Conservation (phyloP, 2,888 invertebrate genomes). For the Stenoptilia bipunctidactyla region DNA sequence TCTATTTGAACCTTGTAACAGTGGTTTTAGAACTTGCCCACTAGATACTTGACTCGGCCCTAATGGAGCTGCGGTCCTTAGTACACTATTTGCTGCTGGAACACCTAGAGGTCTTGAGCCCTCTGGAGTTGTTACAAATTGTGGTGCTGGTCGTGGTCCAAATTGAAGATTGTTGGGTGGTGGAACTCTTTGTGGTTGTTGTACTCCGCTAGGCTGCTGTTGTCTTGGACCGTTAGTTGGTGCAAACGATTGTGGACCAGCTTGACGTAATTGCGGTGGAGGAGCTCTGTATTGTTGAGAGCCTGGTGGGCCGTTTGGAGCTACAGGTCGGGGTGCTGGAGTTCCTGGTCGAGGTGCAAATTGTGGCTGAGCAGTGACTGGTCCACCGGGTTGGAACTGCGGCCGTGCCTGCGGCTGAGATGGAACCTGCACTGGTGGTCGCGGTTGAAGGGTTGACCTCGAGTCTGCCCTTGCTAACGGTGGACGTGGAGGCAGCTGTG, state of each 20-base stretch:
- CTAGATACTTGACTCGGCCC: constrained; percentile 22
- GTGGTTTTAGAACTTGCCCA: constrained; percentile 30
- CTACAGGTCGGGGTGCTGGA: constrained; percentile 35
- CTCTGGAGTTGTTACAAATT: constrained; percentile 46
- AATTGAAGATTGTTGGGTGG: constrained; percentile 61
- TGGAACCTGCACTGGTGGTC: constrained; percentile 24
- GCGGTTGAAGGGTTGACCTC: constrained; percentile 38
- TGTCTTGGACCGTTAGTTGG: constrained; percentile 44
- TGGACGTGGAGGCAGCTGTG: constrained; percentile 39
- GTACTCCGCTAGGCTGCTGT: constrained; percentile 32
- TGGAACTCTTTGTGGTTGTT: constrained; percentile 47
- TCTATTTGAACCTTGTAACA: constrained; percentile 46
- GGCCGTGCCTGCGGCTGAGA: constrained; percentile 36
- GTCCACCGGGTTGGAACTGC: constrained; percentile 58
- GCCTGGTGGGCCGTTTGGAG: constrained; percentile 33
- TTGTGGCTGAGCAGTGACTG: constrained; percentile 41
- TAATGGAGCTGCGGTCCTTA: constrained; percentile 31
- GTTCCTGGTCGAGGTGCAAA: constrained; percentile 42
- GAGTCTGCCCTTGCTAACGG: constrained; percentile 50
- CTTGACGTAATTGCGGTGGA: constrained; percentile 38
- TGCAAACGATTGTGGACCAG: constrained; percentile 46
- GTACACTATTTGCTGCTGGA: constrained; percentile 35
- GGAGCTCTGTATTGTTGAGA: constrained; percentile 36
- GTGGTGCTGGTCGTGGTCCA: constrained; percentile 57
- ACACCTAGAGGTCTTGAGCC: constrained; percentile 29